A percentile compares a stretch with the other conserved stretches of the same genome.
phyloP scores from a whole-genome alignment of 2,797 vertebrate genomes.

The Vireo griseus region DNA sequence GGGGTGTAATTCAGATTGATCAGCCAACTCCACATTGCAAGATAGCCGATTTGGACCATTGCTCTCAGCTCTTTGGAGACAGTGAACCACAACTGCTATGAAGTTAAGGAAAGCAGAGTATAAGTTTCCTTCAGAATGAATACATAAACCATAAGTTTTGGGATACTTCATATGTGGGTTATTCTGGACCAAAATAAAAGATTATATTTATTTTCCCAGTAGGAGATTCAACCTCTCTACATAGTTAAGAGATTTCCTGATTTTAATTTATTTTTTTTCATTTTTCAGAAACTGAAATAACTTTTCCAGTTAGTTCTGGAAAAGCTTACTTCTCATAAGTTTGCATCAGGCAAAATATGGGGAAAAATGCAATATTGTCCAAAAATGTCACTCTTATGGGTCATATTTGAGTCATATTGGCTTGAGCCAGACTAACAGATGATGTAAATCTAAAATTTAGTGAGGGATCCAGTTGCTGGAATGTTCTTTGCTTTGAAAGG shows the following conservation, averaged over 20 bases:
- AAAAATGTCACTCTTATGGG: background rate
- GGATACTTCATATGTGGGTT: background rate
- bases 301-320: background rate
- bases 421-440: background rate
- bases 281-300: background rate
- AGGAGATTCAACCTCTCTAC: background rate
- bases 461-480: background rate
- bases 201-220: background rate
- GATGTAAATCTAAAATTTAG: background rate
- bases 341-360: background rate
- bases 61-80: background rate
- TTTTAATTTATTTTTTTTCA: background rate
- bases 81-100: fast-evolving
- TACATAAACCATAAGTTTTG: background rate
- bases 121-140: background rate
- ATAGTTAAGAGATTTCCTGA: background rate
- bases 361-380: background rate
- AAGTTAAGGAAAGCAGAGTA: background rate
- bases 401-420: background rate
- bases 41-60: background rate
- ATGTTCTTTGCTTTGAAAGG: background rate
- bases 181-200: background rate
- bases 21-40: background rate
- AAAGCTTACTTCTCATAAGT: background rate
- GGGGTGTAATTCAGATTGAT: background rate